Base-by-base conservation (phyloP, 1,140 invertebrate species). In the Drosophila ogumai region DNA sequence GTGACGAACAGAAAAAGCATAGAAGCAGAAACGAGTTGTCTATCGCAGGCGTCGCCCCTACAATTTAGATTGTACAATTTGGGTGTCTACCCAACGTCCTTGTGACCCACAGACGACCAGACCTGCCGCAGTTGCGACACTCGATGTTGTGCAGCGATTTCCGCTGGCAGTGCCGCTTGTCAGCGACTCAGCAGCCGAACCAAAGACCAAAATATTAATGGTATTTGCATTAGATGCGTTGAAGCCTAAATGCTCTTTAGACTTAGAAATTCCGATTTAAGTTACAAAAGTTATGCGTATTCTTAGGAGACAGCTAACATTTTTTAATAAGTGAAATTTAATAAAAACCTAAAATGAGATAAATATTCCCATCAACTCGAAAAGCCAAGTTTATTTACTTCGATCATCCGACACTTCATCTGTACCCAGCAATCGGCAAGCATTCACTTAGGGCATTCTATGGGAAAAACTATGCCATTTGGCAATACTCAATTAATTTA, bases 401-500 rank as follows among this genome's bases (percentile, higher is more conserved):
- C 22, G 52, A 44, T 9, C 28, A 43, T 28, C 22, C 2, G 38
- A 13, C 22, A 17, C 41, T 22, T 32, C 17, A 12, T 15, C 25
- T 12, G 8, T 22, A 10, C 41, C 32, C 55, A 66, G 12, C 52
- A 10, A 28, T 25, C 50, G 59, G 17, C 66, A 52, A 44, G 72
- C 58, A 76, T 47, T 65, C 31, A 64, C 43, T 32, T 76, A 66
- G 73, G 64, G 64, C 68, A 66, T 63, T 71, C 47, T 71, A 47
- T 64, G 61, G 19, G 22, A 52, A 59, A 59, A 60, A 44, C 61
- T 50, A 38, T 49, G 59, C 71, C 52, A 72, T 86, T 86, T 79
- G 84, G 82, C 80, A 87, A 87, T 79, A 68, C 72, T 82, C 84
- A 88, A 87, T 87, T 88, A 88, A 88, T 87, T 88, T 82, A 88